Percentiles rank a stretch among this genome's conserved stretches.
Conservation (phyloP, 2,888 invertebrate species). For the Archips crataeganus region DNA sequence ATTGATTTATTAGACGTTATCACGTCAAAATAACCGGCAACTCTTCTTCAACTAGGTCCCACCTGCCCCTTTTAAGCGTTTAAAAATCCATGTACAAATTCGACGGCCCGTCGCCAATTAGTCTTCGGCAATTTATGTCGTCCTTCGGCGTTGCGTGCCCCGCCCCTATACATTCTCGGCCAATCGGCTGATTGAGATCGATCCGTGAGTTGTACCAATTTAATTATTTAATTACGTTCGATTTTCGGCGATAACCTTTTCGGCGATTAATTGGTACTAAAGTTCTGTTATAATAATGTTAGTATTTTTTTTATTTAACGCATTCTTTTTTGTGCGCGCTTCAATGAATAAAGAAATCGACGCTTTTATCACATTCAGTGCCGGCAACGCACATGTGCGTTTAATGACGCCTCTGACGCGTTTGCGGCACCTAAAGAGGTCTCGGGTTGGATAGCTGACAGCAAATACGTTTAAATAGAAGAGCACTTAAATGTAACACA, state of each 20-base stretch:
- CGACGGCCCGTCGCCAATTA: conserved; percentile 36
- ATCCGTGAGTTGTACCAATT: conserved; percentile 39
- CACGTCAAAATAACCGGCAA: too few relatives aligned
- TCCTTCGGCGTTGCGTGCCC: conserved; percentile 33
- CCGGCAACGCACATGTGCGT: too few relatives aligned
- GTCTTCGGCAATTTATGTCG: conserved; percentile 31
- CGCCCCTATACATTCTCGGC: conserved; percentile 27
- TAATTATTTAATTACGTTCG: conserved; percentile 41
- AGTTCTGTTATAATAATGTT: not conserved
- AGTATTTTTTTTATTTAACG: too few relatives aligned
- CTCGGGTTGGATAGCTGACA: too few relatives aligned
- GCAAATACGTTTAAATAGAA: too few relatives aligned
- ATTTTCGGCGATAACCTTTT: conserved; percentile 36
- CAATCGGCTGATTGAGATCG: conserved; percentile 34
- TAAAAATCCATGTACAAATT: conserved; percentile 31
- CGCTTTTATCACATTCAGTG: too few relatives aligned
- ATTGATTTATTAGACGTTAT: too few relatives aligned
- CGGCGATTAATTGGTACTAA: conserved; percentile 31
- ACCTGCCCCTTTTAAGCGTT: not conserved
- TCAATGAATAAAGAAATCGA: too few relatives aligned
- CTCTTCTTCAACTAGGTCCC: not conserved
- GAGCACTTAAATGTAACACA: too few relatives aligned
- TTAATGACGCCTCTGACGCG: too few relatives aligned
- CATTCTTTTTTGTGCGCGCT: too few relatives aligned
- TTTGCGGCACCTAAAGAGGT: too few relatives aligned